Evolutionary conservation across 2,113 vertebrate genomes (phyloP).

Genomic region (Boleophthalmus pectinirostris): DNA sequence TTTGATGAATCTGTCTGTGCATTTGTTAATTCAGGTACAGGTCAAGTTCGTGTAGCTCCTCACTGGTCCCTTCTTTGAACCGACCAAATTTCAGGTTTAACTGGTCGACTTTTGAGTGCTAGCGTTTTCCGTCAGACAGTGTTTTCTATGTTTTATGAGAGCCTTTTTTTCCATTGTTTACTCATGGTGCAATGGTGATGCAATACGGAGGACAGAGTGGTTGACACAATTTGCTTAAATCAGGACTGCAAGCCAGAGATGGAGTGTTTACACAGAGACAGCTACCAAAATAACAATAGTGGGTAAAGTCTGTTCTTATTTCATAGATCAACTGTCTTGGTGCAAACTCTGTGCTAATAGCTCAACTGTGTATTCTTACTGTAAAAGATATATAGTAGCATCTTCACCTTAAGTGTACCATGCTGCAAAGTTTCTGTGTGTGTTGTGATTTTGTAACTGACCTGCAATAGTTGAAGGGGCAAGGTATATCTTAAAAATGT

Average conservation of each 20-base stretch:
- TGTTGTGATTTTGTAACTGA: background rate
- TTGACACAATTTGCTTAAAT: conserved; percentile 9
- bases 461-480: background rate
- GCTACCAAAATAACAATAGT: background rate
- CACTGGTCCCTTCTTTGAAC: background rate
- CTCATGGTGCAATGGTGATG: background rate
- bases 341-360: background rate
- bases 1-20: background rate
- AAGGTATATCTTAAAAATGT: no score
- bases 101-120: background rate
- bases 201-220: background rate
- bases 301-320: background rate
- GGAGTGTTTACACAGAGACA: background rate
- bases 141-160: background rate
- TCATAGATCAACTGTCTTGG: background rate
- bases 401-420: no score
- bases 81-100: background rate
- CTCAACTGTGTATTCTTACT: background rate
- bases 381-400: background rate
- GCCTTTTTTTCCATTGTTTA: background rate
- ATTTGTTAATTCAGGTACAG: background rate
- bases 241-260: background rate
- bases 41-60: background rate
- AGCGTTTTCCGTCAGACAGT: background rate
- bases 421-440: background rate